Evolutionary conservation across 2,888 invertebrate species (phyloP).

Genomic region (Galerucella pusilla): DNA sequence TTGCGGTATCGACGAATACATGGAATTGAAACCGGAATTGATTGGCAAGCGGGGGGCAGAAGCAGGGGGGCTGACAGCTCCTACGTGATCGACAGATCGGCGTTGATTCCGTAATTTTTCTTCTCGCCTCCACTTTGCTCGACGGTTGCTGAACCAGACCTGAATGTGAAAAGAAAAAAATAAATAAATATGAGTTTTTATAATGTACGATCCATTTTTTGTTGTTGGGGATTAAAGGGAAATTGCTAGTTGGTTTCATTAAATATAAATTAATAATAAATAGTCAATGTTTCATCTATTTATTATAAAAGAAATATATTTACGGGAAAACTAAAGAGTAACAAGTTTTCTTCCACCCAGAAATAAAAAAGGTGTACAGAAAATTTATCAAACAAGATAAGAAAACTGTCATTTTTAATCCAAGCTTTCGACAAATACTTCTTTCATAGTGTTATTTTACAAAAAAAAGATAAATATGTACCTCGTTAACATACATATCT

Average conservation of each 20-base stretch:
- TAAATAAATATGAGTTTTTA: slow-evolving; percentile 35
- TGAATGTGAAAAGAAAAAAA: slow-evolving; percentile 64
- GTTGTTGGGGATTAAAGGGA: neutral
- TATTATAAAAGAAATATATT: neutral
- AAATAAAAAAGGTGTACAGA: slow-evolving; percentile 53
- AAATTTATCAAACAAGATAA: slow-evolving; percentile 51
- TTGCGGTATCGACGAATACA: slow-evolving; percentile 96
- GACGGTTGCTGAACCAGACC: slow-evolving; percentile 99
- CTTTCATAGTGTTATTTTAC: slow-evolving; percentile 36
- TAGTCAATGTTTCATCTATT: too few relatives aligned
- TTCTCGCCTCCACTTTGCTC: slow-evolving; percentile 99
- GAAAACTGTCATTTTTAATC: slow-evolving; percentile 56
- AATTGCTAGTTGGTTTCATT: neutral
- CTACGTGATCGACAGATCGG: slow-evolving; percentile 71
- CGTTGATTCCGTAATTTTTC: slow-evolving; percentile 97
- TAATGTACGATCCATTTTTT: slow-evolving; percentile 17
- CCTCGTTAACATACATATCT: too few relatives aligned
- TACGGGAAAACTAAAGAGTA: neutral
- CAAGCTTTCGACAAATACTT: slow-evolving; percentile 52
- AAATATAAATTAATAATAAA: neutral
- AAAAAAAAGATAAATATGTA: slow-evolving; percentile 5
- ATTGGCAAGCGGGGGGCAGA: slow-evolving; percentile 75
- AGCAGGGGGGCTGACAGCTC: slow-evolving; percentile 69
- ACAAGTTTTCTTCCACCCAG: neutral
- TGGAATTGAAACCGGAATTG: slow-evolving; percentile 91